Conservation (phyloP, 2,113 vertebrate species). For the Martes martes region DNA sequence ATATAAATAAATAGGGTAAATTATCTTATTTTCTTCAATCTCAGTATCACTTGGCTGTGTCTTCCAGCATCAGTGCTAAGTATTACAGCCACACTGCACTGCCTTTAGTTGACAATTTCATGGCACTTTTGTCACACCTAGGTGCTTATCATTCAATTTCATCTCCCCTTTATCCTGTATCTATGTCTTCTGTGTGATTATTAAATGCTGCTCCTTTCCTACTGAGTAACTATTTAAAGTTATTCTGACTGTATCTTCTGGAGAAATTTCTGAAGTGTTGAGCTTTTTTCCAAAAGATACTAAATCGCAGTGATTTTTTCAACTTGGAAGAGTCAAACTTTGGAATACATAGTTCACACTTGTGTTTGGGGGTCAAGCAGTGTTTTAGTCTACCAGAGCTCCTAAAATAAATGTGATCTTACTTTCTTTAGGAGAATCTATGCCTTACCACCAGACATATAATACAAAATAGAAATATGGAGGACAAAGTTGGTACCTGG, state of each 20-base stretch:
- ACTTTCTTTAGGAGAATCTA: not conserved
- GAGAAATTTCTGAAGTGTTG: not conserved
- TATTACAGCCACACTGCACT: not conserved
- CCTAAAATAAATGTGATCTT: not conserved
- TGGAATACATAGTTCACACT: not conserved
- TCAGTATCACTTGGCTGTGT: not conserved
- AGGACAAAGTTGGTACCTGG: not conserved
- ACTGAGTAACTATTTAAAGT: not conserved
- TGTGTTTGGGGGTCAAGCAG: not conserved
- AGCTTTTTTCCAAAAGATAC: not conserved
- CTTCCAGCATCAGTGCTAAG: not conserved
- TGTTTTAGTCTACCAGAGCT: not conserved
- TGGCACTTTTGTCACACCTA: not conserved
- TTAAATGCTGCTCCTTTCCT: not conserved
- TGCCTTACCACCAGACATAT: not conserved
- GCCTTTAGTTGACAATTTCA: conserved; percentile 33
- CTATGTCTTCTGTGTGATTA: not conserved
- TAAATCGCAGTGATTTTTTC: not conserved
- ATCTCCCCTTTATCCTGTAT: not conserved
- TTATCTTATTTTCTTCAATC: not conserved
- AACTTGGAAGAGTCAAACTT: not conserved
- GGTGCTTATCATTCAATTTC: not conserved
- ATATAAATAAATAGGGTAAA: not conserved
- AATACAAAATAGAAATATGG: not conserved
- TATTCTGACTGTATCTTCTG: not conserved